phyloP scores from a whole-genome alignment of 2,888 invertebrate genomes.

The Pristionchus fissidentatus region DNA sequence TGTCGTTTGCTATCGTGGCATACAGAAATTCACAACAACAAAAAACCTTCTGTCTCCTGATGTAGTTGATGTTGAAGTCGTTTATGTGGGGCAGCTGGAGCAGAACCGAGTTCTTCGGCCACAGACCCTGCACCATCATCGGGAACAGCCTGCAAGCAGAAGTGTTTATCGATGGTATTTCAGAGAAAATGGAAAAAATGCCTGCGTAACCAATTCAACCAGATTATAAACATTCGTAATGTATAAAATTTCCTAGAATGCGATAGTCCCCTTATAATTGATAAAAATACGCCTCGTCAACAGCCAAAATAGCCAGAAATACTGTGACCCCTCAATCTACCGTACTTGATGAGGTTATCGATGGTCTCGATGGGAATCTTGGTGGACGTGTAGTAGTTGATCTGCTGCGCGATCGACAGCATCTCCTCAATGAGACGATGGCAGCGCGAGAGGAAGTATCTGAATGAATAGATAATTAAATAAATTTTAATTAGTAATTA shows the following conservation, averaged over 20 bases:
- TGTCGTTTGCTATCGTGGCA: background rate
- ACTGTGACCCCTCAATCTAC: background rate
- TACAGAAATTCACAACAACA: background rate
- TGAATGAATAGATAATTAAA: slow-evolving; percentile 25
- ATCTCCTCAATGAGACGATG: slow-evolving; percentile 96
- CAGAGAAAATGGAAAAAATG: background rate
- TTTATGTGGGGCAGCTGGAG: slow-evolving; percentile 83
- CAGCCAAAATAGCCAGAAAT: background rate
- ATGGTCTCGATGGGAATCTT: slow-evolving; percentile 62
- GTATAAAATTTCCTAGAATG: too few relatives aligned
- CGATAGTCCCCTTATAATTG: background rate
- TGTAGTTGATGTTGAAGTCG: slow-evolving; percentile 63
- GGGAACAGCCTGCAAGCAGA: slow-evolving; percentile 84
- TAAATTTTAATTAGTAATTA: background rate
- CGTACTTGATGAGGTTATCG: slow-evolving; percentile 59
- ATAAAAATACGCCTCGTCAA: background rate
- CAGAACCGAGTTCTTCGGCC: slow-evolving; percentile 94
- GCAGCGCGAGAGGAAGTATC: slow-evolving; percentile 79
- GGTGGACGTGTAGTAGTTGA: slow-evolving; percentile 81
- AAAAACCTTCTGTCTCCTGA: slow-evolving; percentile 44
- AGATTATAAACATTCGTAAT: background rate
- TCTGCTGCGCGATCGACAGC: slow-evolving; percentile 93
- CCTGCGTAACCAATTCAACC: background rate
- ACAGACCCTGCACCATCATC: slow-evolving; percentile 95
- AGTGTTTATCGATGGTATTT: background rate